These are phyloP conservation scores for Pyrrhosoma nymphula DNA, from an alignment of 2,888 invertebrate genomes.

Conservation along the genomic window DNA sequence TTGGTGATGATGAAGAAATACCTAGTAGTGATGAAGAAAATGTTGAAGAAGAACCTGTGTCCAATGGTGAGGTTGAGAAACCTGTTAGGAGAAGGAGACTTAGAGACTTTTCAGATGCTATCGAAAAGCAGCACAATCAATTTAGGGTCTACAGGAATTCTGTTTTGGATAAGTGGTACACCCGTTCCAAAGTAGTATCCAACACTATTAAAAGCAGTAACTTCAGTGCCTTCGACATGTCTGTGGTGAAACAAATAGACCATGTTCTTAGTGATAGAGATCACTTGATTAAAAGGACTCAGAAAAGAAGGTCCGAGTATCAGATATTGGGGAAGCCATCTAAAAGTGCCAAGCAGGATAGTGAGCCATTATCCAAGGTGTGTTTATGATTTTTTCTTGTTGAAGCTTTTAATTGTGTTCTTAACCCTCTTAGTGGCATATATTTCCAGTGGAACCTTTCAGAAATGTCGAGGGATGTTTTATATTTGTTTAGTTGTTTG, in stretches of 20 bases:
- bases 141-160: conserved; percentile 87
- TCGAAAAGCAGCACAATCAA: conserved; percentile 81
- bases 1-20: conserved; percentile 83
- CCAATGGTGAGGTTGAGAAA: conserved; percentile 67
- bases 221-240: conserved; percentile 81
- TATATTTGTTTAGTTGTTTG: no score
- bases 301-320: conserved; percentile 87
- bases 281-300: conserved; percentile 89
- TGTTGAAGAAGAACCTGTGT: conserved; percentile 77
- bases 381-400: neutral
- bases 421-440: neutral
- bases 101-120: conserved; percentile 81
- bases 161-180: conserved; percentile 96
- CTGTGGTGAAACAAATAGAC: conserved; percentile 88
- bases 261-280: conserved; percentile 89
- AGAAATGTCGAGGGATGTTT: no score
- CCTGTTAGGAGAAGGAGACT: conserved; percentile 77
- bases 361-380: neutral
- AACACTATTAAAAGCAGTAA: conserved; percentile 83
- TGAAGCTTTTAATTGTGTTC: neutral
- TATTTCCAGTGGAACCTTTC: no score
- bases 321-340: conserved; percentile 82
- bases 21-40: conserved; percentile 80
- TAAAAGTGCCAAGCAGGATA: conserved; percentile 24
- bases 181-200: conserved; percentile 89